Percentiles rank a stretch among this genome's conserved stretches.
Conservation (phyloP, 2,888 invertebrate genomes). For the Pseudanteris insignis region DNA sequence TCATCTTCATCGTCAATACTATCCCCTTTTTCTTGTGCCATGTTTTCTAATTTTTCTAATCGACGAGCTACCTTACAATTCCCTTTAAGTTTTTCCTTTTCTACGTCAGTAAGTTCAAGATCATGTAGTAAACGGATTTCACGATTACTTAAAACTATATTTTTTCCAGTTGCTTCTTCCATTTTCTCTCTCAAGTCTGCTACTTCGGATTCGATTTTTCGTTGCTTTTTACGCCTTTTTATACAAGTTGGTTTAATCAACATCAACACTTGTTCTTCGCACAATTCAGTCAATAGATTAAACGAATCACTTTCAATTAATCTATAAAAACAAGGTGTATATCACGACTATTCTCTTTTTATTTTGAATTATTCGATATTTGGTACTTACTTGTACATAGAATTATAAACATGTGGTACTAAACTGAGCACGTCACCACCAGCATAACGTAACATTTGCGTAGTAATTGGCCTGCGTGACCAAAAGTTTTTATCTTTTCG, state of each 20-base stretch:
- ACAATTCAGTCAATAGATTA: conserved; percentile 81
- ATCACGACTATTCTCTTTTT: no score
- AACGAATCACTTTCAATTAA: conserved; percentile 78
- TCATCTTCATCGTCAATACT: conserved; percentile 78
- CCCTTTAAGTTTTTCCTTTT: conserved; percentile 89
- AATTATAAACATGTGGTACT: conserved; percentile 83
- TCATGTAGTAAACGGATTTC: conserved; percentile 89
- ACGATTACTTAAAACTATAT: conserved; percentile 89
- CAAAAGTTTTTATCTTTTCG: conserved; percentile 87
- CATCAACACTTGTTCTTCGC: conserved; percentile 83
- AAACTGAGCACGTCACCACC: conserved; percentile 88
- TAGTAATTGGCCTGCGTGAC: conserved; percentile 86
- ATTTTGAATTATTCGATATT: no score
- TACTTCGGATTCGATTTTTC: conserved; percentile 91
- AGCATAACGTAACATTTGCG: conserved; percentile 92
- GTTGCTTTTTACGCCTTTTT: conserved; percentile 85
- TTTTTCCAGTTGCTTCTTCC: conserved; percentile 79
- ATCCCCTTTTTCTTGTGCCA: conserved; percentile 78
- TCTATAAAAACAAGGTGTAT: conserved; percentile 61
- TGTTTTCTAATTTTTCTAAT: conserved; percentile 86
- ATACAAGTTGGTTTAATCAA: conserved; percentile 87
- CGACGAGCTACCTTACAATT: conserved; percentile 90
- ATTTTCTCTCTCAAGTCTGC: conserved; percentile 85
- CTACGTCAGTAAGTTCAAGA: conserved; percentile 89
- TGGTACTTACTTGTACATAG: conserved; percentile 70